A percentile compares a stretch with the other conserved stretches of the same genome.
Conservation (phyloP, 2,113 vertebrate genomes). For the Cettia cetti region DNA sequence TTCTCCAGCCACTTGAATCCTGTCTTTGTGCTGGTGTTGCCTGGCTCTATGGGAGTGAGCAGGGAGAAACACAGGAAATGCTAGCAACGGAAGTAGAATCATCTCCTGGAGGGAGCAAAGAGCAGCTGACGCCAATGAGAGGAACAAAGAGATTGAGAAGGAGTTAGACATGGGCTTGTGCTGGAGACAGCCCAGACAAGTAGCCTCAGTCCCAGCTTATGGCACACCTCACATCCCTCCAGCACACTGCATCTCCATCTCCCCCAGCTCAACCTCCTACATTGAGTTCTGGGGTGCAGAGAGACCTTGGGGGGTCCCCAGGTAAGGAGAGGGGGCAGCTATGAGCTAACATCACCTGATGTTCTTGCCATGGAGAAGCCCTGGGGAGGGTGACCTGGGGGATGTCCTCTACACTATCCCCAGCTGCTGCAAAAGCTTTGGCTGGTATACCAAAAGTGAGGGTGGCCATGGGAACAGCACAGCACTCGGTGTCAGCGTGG, state of each 20-base stretch:
- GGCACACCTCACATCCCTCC: neutral
- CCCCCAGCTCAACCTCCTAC: neutral
- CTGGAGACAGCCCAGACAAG: neutral
- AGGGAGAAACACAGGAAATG: slow-evolving; percentile 64
- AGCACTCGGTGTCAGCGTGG: neutral
- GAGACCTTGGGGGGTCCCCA: accelerated
- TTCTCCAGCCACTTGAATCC: slow-evolving; percentile 56
- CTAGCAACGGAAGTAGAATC: slow-evolving; percentile 58
- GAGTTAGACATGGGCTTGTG: neutral
- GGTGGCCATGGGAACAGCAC: neutral
- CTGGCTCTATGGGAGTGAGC: neutral
- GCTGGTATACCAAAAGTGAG: neutral
- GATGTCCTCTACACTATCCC: neutral
- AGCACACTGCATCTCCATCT: accelerated
- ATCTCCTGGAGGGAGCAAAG: slow-evolving; percentile 56
- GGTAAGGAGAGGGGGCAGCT: neutral
- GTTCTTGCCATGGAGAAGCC: neutral
- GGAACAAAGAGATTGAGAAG: slow-evolving; percentile 60
- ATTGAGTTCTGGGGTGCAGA: neutral
- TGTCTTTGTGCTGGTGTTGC: slow-evolving; percentile 64
- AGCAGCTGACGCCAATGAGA: slow-evolving; percentile 14
- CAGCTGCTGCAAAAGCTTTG: neutral
- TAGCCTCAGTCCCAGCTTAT: neutral
- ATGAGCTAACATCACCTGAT: neutral
- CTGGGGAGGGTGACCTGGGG: neutral